phyloP scores from a whole-genome alignment of 2,888 invertebrate genomes.

The Morpho deidamia region DNA sequence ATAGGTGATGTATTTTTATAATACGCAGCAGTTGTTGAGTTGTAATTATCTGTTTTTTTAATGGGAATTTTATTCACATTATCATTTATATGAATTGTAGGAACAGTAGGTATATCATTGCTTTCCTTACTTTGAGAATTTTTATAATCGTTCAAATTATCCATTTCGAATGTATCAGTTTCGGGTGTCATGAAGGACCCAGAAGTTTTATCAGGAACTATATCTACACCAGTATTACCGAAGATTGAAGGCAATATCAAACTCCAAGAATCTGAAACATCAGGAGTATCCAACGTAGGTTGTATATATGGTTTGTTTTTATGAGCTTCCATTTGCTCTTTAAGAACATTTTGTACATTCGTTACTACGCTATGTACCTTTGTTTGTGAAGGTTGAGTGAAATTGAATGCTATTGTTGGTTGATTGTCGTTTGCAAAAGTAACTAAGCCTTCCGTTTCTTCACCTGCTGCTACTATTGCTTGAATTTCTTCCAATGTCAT shows the following conservation, averaged over 20 bases:
- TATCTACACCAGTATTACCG: slow-evolving; percentile 82
- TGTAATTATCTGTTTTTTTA: neutral
- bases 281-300: slow-evolving; percentile 82
- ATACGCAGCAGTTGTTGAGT: slow-evolving; percentile 14
- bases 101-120: slow-evolving; percentile 35
- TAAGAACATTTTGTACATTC: slow-evolving; percentile 90
- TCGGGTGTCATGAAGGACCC: slow-evolving; percentile 58
- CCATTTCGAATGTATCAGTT: slow-evolving; percentile 58
- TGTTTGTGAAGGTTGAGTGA: slow-evolving; percentile 78
- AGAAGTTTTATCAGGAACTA: slow-evolving; percentile 73
- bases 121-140: slow-evolving; percentile 22
- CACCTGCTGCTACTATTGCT: slow-evolving; percentile 89
- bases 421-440: slow-evolving; percentile 69
- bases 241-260: slow-evolving; percentile 89
- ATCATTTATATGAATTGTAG: slow-evolving; percentile 19
- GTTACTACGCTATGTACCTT: slow-evolving; percentile 89
- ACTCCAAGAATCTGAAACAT: slow-evolving; percentile 88
- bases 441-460: slow-evolving; percentile 80
- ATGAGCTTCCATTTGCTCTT: slow-evolving; percentile 85
- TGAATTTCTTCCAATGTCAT: slow-evolving; percentile 93
- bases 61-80: slow-evolving; percentile 1
- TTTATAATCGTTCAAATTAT: slow-evolving; percentile 34
- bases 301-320: slow-evolving; percentile 64
- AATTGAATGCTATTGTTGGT: slow-evolving; percentile 65
- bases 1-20: slow-evolving; percentile 26